A percentile compares a stretch with the other conserved stretches of the same genome.
Conservation (phyloP, 2,888 invertebrate species). For the Andrena hattorfiana region DNA sequence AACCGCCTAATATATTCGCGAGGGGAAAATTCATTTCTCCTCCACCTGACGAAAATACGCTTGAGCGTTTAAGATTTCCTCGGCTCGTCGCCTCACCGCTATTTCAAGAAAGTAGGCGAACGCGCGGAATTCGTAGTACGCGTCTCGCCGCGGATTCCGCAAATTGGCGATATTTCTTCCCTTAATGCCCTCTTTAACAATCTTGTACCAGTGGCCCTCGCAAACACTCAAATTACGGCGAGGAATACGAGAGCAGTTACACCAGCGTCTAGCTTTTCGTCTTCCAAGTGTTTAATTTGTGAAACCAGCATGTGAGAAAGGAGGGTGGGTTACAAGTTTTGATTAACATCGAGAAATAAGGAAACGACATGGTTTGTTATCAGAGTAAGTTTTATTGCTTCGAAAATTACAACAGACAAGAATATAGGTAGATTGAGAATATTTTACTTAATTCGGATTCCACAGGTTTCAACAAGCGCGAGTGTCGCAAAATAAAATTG, state of each 20-base stretch:
- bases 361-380: neutral
- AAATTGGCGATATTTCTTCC: slow-evolving; percentile 40
- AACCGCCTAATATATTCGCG: neutral
- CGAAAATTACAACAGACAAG: too few species aligned
- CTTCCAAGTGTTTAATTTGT: neutral
- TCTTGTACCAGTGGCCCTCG: neutral
- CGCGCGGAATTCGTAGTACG: slow-evolving; percentile 52
- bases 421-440: too few species aligned
- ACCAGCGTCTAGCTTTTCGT: neutral
- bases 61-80: slow-evolving; percentile 21
- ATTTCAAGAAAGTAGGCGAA: slow-evolving; percentile 66
- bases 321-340: neutral
- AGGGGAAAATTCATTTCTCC: slow-evolving; percentile 10
- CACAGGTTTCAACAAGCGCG: too few species aligned
- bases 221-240: neutral
- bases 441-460: too few species aligned
- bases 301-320: neutral
- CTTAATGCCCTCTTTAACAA: neutral
- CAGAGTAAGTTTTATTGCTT: neutral
- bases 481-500: too few species aligned
- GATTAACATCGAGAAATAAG: neutral
- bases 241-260: neutral
- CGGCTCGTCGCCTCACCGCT: slow-evolving; percentile 35
- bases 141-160: slow-evolving; percentile 44
- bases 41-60: slow-evolving; percentile 10